A percentile compares a stretch with the other conserved stretches of the same genome.
These are phyloP conservation scores for Hyperopisus bebe DNA, from an alignment of 2,113 vertebrate species.

Conservation along the genomic window DNA sequence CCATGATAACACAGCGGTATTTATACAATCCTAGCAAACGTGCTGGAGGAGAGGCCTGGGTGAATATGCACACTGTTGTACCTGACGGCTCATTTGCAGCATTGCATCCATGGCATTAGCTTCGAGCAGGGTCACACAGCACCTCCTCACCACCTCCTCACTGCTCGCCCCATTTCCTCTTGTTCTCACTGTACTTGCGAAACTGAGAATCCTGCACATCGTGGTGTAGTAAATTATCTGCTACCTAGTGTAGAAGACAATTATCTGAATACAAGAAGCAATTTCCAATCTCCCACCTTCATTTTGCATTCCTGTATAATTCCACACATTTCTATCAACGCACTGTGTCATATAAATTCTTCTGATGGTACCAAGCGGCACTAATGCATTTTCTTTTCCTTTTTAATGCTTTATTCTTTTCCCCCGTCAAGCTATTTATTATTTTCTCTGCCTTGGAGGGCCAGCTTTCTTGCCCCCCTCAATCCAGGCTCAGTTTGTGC, in stretches of 20 bases:
- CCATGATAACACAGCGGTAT: background rate
- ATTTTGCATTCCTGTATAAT: slow-evolving; percentile 4
- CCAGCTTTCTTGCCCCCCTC: background rate
- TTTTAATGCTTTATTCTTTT: background rate
- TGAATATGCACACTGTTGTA: background rate
- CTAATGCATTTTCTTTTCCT: slow-evolving; percentile 13
- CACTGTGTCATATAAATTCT: background rate
- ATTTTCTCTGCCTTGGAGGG: background rate
- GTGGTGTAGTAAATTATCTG: background rate
- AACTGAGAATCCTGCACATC: background rate
- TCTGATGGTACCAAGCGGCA: background rate
- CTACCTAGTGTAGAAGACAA: background rate
- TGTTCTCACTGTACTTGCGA: background rate
- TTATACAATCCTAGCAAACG: background rate
- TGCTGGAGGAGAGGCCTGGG: background rate
- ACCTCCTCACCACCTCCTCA: background rate
- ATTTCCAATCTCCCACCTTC: background rate
- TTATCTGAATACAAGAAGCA: slow-evolving; percentile 7
- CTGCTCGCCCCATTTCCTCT: background rate
- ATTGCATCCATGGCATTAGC: background rate
- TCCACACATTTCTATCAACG: slow-evolving; percentile 13
- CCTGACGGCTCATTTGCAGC: background rate
- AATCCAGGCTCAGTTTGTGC: background rate
- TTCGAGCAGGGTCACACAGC: background rate
- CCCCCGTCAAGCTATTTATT: background rate